Evolutionary conservation across 2,113 vertebrate genomes (phyloP), one percentile per base, ranked within the genome.

Genomic region (Solea solea): DNA sequence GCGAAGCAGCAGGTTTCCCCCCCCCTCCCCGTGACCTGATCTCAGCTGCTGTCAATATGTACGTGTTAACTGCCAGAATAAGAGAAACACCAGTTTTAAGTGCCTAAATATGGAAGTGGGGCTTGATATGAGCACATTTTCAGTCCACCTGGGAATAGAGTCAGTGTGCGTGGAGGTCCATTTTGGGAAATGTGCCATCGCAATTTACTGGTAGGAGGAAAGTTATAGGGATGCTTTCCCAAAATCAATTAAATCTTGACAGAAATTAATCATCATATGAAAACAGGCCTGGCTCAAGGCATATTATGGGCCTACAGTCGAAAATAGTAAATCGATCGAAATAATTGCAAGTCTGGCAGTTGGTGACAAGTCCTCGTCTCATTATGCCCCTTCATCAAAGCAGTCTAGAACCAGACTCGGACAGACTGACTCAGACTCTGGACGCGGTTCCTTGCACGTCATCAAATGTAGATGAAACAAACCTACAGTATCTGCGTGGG

Each of bases 1-100:
- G 62, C 70, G 69, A 65, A 76, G 77, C 74, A 85, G 81, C 75
- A 81, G 72, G 55, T 42, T 71, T 78, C 58, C 57, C 39, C 21
- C 7, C 28, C 16, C 1, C 3, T 59, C 58, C 72, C 58, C 65
- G 63, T 74, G 83, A 75, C 51, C 60, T 53, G 39, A 63, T 66
- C 80, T 84, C 67, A 72, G 68, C 52, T 85, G 74, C 62, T 7
- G 28, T 76, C 84, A 85, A 76, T 64, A 78, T 81, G 76, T 70
- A 71, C 62, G 51, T 0, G 52, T n/a, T 60, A n/a, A 14, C 34
- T 65, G 74, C 80, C 79, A 86, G 63, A 84, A 66, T 45, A 15
- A 69, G 81, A 64, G 54, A 39, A 71, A 77, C 25, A 41, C 54
- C 66, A 15, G 51, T 9, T 65, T 74, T 78, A 80, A 78, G 60